These are phyloP conservation scores for Hecatera dysodea DNA, from an alignment of 2,888 invertebrate genomes.

Conservation along the genomic window DNA sequence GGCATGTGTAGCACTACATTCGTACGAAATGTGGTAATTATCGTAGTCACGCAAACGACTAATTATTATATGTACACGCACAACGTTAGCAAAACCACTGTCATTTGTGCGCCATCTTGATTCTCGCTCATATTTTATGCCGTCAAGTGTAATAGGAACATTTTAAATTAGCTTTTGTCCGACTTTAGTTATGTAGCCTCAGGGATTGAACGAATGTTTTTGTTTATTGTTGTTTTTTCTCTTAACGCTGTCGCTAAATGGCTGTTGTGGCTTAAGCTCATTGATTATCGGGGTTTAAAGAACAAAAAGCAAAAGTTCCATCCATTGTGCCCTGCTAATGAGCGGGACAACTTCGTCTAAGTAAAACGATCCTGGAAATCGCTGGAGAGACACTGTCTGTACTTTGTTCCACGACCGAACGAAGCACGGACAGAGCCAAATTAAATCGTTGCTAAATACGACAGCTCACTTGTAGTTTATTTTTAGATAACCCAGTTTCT, in stretches of 20 bases:
- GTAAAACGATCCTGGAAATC: constrained; percentile 43
- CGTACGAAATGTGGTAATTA: constrained; percentile 82
- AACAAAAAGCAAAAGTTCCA: constrained; percentile 51
- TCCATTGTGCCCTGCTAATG: constrained; percentile 46
- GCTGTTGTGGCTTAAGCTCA: constrained; percentile 46
- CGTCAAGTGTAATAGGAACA: constrained; percentile 36
- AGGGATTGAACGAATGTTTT: constrained; percentile 23
- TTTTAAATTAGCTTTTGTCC: constrained; percentile 51
- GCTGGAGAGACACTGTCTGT: constrained; percentile 18
- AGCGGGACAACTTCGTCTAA: constrained; percentile 46
- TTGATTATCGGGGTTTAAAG: constrained; percentile 49
- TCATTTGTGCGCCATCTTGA: constrained; percentile 68
- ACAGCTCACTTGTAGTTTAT: background rate
- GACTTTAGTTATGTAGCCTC: constrained; percentile 36
- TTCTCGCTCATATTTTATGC: constrained; percentile 51
- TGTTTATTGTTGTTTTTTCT: constrained; percentile 35
- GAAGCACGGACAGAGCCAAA: constrained; percentile 23
- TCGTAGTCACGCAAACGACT: constrained; percentile 83
- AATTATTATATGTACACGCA: constrained; percentile 80
- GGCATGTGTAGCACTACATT: constrained; percentile 78
- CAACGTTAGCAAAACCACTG: constrained; percentile 70
- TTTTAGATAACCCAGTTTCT: constrained; percentile 3
- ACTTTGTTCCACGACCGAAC: constrained; percentile 15
- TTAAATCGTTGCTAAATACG: constrained; percentile 20
- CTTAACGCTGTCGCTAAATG: constrained; percentile 41